phyloP scores from a whole-genome alignment of 2,113 vertebrate genomes.

The Puffinus mauretanicus region DNA sequence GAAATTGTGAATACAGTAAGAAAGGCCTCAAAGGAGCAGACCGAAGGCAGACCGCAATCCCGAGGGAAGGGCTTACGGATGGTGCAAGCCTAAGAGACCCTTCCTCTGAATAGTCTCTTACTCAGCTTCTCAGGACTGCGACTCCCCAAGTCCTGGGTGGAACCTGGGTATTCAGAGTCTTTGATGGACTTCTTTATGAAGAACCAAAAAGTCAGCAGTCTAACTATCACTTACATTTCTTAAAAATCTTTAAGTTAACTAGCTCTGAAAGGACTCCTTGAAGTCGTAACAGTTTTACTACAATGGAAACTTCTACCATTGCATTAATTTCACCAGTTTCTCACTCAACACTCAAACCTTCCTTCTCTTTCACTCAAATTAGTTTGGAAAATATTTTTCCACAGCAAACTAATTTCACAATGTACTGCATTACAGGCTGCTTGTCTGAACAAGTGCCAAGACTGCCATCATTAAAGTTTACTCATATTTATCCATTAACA shows the following conservation, averaged over 20 bases:
- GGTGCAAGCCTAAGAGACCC: not conserved
- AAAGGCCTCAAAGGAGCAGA: not conserved
- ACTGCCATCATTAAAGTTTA: not conserved
- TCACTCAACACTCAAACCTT: not conserved
- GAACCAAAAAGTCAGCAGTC: not conserved
- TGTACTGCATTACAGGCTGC: not conserved
- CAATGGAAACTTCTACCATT: not conserved
- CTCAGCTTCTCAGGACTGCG: not conserved
- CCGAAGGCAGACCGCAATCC: too few species aligned
- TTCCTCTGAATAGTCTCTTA: not conserved
- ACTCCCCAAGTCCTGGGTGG: not conserved
- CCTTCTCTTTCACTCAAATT: not conserved
- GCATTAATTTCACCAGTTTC: not conserved
- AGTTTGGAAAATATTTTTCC: not conserved
- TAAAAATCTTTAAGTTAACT: not conserved
- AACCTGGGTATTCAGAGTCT: not conserved
- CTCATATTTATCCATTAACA: not conserved
- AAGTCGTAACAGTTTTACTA: not conserved
- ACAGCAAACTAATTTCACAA: not conserved
- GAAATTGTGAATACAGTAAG: not conserved
- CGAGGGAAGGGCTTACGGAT: rapidly evolving
- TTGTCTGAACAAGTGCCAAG: not conserved
- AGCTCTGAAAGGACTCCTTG: not conserved
- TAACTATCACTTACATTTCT: not conserved
- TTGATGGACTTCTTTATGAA: not conserved